These are phyloP conservation scores for Hepsetus odoe DNA, from an alignment of 2,113 vertebrate species.

Conservation along the genomic window DNA sequence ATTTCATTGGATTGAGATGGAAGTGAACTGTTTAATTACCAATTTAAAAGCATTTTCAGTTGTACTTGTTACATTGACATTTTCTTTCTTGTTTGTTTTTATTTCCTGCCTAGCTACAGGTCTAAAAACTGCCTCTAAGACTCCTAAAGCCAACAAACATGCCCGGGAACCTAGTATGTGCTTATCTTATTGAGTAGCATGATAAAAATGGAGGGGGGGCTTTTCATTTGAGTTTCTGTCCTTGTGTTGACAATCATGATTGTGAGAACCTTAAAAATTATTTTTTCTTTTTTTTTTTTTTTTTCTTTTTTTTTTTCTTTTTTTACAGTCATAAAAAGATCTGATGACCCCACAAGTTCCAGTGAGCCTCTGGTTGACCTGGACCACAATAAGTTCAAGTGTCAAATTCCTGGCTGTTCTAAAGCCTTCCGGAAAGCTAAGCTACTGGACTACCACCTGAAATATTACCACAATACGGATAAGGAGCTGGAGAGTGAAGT, in stretches of 20 bases:
- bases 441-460: conserved; percentile 64
- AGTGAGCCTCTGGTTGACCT: conserved; percentile 55
- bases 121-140: conserved; percentile 50
- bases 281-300: neutral
- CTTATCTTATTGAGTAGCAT: neutral
- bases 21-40: no score
- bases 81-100: neutral
- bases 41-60: neutral
- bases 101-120: conserved; percentile 39
- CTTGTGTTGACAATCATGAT: no score
- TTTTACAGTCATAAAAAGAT: conserved; percentile 51
- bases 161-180: conserved; percentile 65
- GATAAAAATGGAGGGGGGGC: no score
- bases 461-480: conserved; percentile 66
- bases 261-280: no score
- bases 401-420: conserved; percentile 51
- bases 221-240: no score
- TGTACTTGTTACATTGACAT: neutral
- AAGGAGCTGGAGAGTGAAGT: conserved; percentile 54
- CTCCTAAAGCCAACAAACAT: conserved; percentile 62
- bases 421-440: conserved; percentile 60
- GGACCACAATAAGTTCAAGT: conserved; percentile 59
- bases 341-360: conserved; percentile 48
- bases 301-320: neutral
- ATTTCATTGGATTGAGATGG: neutral